Evolutionary conservation across 1,140 invertebrate genomes (phyloP).

Genomic region (Helicoverpa zea): DNA sequence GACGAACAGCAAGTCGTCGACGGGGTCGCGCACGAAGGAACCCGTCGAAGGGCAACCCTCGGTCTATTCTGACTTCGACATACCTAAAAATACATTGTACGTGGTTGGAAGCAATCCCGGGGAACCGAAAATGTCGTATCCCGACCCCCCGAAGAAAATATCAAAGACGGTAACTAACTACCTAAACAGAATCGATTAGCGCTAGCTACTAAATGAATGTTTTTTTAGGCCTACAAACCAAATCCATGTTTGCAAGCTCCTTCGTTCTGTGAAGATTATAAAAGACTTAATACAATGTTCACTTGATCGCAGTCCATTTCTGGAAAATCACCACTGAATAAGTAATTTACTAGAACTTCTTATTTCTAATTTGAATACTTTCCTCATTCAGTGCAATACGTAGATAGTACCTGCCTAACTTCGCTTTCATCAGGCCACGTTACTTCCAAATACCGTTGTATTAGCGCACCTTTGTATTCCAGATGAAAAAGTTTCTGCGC

Average conservation of each 20-base stretch:
- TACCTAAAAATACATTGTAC: slow-evolving; percentile 78
- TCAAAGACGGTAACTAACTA: slow-evolving; percentile 75
- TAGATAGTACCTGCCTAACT: not conserved
- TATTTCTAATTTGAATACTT: not conserved
- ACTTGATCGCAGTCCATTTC: too few species aligned
- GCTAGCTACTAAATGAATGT: not conserved
- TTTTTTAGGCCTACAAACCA: not conserved
- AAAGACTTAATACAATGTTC: too few species aligned
- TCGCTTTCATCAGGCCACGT: not conserved
- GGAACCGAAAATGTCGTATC: slow-evolving; percentile 82
- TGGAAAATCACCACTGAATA: too few species aligned
- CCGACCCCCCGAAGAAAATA: slow-evolving; percentile 79
- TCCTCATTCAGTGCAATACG: not conserved
- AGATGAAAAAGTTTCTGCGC: slow-evolving; percentile 83
- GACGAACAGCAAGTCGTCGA: slow-evolving; percentile 78
- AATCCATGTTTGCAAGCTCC: too few species aligned
- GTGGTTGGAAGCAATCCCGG: slow-evolving; percentile 83
- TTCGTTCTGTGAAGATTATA: too few species aligned
- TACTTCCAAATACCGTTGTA: not conserved
- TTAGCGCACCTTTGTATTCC: slow-evolving; percentile 44
- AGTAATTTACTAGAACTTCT: too few species aligned
- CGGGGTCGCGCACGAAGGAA: slow-evolving; percentile 68
- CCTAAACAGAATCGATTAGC: not conserved
- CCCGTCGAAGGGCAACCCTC: slow-evolving; percentile 65
- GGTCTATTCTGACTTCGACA: slow-evolving; percentile 78